Evolutionary conservation across 2,797 vertebrate species (phyloP), one percentile per base, ranked within the genome.

Genomic region (Etheostoma nigrum): DNA sequence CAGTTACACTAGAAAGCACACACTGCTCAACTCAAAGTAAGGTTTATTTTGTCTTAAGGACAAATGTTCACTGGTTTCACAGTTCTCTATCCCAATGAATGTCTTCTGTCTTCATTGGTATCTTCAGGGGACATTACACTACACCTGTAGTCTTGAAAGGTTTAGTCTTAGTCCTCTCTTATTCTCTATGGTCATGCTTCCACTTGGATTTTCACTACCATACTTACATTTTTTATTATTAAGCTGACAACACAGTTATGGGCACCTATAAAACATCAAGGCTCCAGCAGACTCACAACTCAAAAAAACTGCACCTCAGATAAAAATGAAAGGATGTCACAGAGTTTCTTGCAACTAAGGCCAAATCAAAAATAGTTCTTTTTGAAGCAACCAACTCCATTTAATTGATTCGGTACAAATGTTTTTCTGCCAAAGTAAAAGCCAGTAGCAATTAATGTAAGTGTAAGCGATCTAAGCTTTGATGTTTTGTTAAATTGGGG

Each of bases 181-280:
- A 61, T 55, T 45, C 52, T 64, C 45, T 55, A 19, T 45, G 47
- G 76, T 45, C 60, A 53, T 53, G 52, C 52, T 72, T 76, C 49
- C 65, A 65, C 62, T 73, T 82, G 64, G 60, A 67, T 52, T 78
- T 82, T 52, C 48, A 71, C 73, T 71, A 72, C 73, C 59, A 69
- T 52, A 30, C 57, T 44, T 78, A 84, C 73, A 47, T 83, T 86
- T 83, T 76, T 74, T 57, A 83, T 85, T 81, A 78, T 79, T 78
- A 64, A 69, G 84, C 81, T 80, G 76, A 77, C 74, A 85, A 75
- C 74, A 53, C 1, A 2, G 77, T 81, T 84, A 70, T 72, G n/a
- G 58, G 63, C 52, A 55, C 65, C 48, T 49, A 65, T 84, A 88
- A 84, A 90, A 83, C 19, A 63, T 72, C 49, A 65, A 68, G 59